Conservation (phyloP, 2,888 invertebrate genomes). For the Anaspis maculata region DNA sequence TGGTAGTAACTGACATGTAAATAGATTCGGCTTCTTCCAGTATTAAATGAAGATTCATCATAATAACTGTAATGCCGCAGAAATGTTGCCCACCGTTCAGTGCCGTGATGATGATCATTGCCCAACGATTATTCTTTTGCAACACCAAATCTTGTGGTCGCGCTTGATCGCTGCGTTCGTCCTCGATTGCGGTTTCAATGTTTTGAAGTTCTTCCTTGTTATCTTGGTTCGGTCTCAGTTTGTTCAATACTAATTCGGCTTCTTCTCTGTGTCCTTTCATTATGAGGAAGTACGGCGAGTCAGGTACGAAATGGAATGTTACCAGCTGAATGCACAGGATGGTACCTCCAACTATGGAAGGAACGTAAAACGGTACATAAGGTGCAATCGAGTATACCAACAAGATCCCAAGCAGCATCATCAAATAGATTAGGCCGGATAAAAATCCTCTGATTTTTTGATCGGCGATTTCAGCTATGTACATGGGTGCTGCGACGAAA, state of each 20-base stretch:
- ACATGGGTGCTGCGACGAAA: conserved; percentile 39
- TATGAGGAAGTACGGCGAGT: conserved; percentile 37
- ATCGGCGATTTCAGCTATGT: conserved; percentile 39
- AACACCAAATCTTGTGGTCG: conserved; percentile 33
- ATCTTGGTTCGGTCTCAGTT: conserved; percentile 26
- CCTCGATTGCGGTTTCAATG: conserved; percentile 32
- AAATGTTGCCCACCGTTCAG: conserved; percentile 38
- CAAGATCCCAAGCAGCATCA: conserved; percentile 37
- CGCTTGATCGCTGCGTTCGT: conserved; percentile 32
- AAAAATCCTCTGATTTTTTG: conserved; percentile 36
- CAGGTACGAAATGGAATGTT: conserved; percentile 37
- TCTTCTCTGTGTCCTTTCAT: conserved; percentile 27
- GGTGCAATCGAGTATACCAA: conserved; percentile 31
- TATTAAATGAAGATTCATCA: conserved; percentile 40
- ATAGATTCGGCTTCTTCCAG: conserved; percentile 33
- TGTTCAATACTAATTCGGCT: conserved; percentile 30
- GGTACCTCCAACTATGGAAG: conserved; percentile 31
- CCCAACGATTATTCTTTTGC: conserved; percentile 35
- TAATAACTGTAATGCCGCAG: conserved; percentile 36
- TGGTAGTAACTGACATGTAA: conserved; percentile 27
- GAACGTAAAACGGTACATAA: conserved; percentile 32
- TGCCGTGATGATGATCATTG: conserved; percentile 35
- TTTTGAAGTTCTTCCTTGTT: conserved; percentile 33
- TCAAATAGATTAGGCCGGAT: conserved; percentile 35
- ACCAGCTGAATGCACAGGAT: conserved; percentile 29